Evolutionary conservation across 1,140 invertebrate species (phyloP).

Genomic region (Pseudomyrmex flavicornis): DNA sequence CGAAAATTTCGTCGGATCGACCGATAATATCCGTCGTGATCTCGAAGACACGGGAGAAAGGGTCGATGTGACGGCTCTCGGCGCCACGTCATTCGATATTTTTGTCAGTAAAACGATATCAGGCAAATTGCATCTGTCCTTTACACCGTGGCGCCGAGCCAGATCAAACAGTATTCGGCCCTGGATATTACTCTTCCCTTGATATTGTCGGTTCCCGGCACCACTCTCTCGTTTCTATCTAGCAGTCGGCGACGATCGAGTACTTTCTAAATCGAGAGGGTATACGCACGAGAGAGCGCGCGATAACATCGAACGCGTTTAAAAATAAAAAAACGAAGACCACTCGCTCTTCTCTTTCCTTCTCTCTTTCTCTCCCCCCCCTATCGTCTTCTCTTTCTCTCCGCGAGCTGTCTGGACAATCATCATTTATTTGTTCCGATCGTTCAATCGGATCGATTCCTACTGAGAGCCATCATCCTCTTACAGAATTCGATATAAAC

Average conservation of each 20-base stretch:
- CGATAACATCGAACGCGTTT: constrained; percentile 59
- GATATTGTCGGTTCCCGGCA: constrained; percentile 63
- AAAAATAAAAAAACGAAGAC: neutral
- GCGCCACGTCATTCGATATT: constrained; percentile 81
- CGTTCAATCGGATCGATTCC: neutral
- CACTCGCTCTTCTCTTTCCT: neutral
- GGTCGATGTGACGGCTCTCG: constrained; percentile 66
- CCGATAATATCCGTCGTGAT: constrained; percentile 72
- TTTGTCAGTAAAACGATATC: constrained; percentile 83
- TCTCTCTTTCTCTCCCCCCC: too few relatives aligned
- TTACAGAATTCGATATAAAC: neutral
- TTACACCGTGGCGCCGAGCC: constrained; percentile 74
- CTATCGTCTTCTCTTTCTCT: neutral
- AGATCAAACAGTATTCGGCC: constrained; percentile 77
- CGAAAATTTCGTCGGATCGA: constrained; percentile 56
- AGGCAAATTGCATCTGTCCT: constrained; percentile 83
- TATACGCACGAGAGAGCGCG: constrained; percentile 39
- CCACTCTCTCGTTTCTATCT: constrained; percentile 67
- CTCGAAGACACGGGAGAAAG: constrained; percentile 68
- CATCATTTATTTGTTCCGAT: constrained; percentile 33
- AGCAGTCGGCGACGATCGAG: constrained; percentile 66
- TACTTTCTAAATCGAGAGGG: constrained; percentile 63
- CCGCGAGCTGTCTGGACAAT: constrained; percentile 1
- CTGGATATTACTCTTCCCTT: constrained; percentile 74
- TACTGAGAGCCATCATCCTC: neutral